Conservation (phyloP, 2,113 vertebrate genomes). For the Okapia johnstoni region DNA sequence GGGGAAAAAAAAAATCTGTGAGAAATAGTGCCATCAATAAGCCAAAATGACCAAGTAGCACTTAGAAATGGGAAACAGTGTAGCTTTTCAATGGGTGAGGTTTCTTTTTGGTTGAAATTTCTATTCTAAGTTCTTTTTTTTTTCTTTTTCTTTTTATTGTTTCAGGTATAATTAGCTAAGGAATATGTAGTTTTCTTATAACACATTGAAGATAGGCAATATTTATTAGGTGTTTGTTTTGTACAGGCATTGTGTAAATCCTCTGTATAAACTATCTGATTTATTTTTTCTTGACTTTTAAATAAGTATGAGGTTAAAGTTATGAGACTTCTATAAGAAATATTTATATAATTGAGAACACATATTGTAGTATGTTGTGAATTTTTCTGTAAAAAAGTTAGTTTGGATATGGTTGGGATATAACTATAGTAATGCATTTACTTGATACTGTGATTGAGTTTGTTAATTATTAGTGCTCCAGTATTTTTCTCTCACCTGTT, state of each 20-base stretch:
- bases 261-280: neutral
- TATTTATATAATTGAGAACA: neutral
- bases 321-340: neutral
- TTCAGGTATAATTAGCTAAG: neutral
- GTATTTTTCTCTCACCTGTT: neutral
- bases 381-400: neutral
- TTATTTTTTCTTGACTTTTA: neutral
- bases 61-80: neutral
- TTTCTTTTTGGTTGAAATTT: neutral
- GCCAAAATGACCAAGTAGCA: neutral
- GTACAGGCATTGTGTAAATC: neutral
- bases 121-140: neutral
- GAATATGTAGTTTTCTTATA: neutral
- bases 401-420: neutral
- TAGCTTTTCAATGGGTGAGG: neutral
- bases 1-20: neutral
- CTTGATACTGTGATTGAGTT: neutral
- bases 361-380: neutral
- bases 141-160: neutral
- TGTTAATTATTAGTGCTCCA: neutral
- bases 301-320: neutral
- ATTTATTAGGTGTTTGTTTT: conserved; percentile 24
- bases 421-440: neutral
- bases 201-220: neutral
- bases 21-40: neutral